Percentiles rank a stretch among this genome's conserved stretches.
Evolutionary conservation across 1,140 invertebrate genomes (phyloP).

Genomic region (Anastrepha obliqua): DNA sequence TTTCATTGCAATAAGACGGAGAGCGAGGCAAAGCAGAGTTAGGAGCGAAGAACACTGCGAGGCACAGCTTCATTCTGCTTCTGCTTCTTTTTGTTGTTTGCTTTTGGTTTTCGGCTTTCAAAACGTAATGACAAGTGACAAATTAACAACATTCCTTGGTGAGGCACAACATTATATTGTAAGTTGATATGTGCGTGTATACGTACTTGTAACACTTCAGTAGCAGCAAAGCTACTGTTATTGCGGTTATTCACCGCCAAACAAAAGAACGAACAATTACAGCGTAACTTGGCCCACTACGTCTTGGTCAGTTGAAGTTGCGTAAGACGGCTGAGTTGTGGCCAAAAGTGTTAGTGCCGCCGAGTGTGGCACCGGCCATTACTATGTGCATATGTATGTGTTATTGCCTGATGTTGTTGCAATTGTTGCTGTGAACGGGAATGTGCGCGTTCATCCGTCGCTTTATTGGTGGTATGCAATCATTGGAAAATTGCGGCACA

Average conservation of each 20-base stretch:
- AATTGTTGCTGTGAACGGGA: not conserved
- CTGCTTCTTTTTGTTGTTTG: too few species aligned
- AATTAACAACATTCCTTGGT: constrained; percentile 47
- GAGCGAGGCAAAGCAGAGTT: not conserved
- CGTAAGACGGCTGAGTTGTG: constrained; percentile 13
- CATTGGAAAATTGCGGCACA: constrained; percentile 38
- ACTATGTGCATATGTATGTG: not conserved
- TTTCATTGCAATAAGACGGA: not conserved
- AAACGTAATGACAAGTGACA: constrained; percentile 42
- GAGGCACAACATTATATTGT: not conserved
- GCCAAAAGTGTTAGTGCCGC: not conserved
- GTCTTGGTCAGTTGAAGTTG: constrained; percentile 8
- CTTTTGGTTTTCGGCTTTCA: not conserved
- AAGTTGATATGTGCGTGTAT: not conserved
- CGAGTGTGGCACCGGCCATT: constrained; percentile 12
- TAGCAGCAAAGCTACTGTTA: constrained; percentile 40
- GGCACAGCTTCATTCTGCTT: too few species aligned
- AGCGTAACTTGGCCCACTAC: not conserved
- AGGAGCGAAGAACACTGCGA: too few species aligned
- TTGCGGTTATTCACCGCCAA: constrained; percentile 34
- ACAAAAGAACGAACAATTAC: constrained; percentile 17
- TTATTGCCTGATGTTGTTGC: not conserved
- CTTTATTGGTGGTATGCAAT: constrained; percentile 35
- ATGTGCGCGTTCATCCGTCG: constrained; percentile 45
- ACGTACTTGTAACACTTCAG: constrained; percentile 32